Evolutionary conservation across 2,888 invertebrate species (phyloP).

Genomic region (Dicyrtoma fusca): DNA sequence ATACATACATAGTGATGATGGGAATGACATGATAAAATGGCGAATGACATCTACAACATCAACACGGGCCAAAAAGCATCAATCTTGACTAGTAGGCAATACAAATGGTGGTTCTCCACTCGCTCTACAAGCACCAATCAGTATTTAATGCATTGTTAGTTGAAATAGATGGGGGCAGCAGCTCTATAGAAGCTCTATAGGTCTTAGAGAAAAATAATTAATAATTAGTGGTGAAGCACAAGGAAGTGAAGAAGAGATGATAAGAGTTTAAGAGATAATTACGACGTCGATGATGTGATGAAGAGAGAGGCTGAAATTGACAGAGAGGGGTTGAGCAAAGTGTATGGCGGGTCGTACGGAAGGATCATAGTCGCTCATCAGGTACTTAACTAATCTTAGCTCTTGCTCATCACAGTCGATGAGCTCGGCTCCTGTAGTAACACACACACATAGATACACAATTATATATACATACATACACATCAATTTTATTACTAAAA

Average conservation of each 20-base stretch:
- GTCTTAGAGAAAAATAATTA: too few relatives aligned
- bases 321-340: conserved; percentile 74
- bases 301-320: conserved; percentile 78
- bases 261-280: conserved; percentile 60
- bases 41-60: too few relatives aligned
- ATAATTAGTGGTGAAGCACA: neutral
- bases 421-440: conserved; percentile 24
- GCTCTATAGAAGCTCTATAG: too few relatives aligned
- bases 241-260: neutral
- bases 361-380: conserved; percentile 76
- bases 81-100: too few relatives aligned
- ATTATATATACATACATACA: neutral
- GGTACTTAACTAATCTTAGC: conserved; percentile 71
- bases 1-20: too few relatives aligned
- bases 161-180: too few relatives aligned
- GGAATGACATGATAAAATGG: too few relatives aligned
- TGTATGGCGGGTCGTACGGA: conserved; percentile 78
- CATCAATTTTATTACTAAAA: too few relatives aligned
- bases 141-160: too few relatives aligned
- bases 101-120: too few relatives aligned
- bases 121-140: too few relatives aligned
- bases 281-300: conserved; percentile 87
- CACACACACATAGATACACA: conserved; percentile 1
- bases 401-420: conserved; percentile 68
- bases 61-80: too few relatives aligned